A percentile compares a stretch with the other conserved stretches of the same genome.
phyloP scores from a whole-genome alignment of 2,797 vertebrate species.

The Calcarius lapponicus region DNA sequence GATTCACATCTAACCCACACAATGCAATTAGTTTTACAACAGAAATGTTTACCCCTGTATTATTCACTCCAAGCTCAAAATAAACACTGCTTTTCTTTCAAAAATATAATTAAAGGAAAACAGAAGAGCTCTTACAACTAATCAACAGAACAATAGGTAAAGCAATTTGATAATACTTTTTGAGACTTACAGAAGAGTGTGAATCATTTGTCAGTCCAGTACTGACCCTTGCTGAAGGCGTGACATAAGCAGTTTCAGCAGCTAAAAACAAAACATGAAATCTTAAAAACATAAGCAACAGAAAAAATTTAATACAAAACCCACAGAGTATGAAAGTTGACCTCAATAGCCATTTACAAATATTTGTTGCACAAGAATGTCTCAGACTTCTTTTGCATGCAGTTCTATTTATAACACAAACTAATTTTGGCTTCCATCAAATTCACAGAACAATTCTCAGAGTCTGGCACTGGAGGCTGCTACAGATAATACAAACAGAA shows the following conservation, averaged over 20 bases:
- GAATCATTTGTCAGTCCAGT: conserved; percentile 67
- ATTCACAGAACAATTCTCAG: background rate
- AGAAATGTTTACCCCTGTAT: background rate
- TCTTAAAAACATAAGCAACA: conserved; percentile 23
- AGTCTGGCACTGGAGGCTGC: background rate
- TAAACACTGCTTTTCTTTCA: background rate
- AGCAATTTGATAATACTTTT: background rate
- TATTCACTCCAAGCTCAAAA: background rate
- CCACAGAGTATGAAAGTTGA: background rate
- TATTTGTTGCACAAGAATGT: background rate
- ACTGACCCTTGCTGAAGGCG: conserved; percentile 61
- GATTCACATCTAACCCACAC: conserved; percentile 4
- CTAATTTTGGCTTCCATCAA: background rate
- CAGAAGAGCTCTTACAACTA: background rate
- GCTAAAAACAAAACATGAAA: conserved; percentile 62
- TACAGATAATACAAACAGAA: conserved; percentile 5
- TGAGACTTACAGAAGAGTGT: conserved; percentile 75
- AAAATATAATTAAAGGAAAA: background rate
- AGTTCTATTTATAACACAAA: conserved; percentile 5
- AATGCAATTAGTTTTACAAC: conserved; percentile 10
- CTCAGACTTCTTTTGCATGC: background rate
- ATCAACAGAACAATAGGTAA: background rate
- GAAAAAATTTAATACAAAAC: background rate
- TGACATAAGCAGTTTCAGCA: conserved; percentile 62
- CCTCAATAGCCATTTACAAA: background rate